Evolutionary conservation across 2,113 vertebrate species (phyloP), one percentile per base, ranked within the genome.

Genomic region (Halichoerus grypus): DNA sequence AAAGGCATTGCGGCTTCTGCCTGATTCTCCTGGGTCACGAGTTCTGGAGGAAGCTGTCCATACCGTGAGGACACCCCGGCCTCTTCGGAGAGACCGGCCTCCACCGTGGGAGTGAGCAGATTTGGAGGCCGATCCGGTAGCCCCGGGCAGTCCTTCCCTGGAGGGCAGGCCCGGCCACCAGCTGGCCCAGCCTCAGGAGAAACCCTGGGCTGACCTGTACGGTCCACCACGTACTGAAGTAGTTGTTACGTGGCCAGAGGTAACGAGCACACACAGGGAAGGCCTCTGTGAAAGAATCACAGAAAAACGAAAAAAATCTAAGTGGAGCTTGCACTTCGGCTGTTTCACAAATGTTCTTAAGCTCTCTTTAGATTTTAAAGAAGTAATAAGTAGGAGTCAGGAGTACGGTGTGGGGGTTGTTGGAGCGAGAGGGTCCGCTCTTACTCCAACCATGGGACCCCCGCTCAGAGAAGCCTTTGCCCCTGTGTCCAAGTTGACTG

Each of bases 91-190:
- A 53, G 5, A 21, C 61, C 87, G 39, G 61, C 16, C 39, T 49
- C 2, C 8, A 5, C 7, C 21, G 2, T 0, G 0, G 1, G 83
- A 22, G 24, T 0, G 18, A 80, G 55, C 46, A 1, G 18, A 0
- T 42, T 4, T 39, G 31, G n/a, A 42, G 36, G 76, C 0, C 0
- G 53, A 4, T 22, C 10, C 22, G 9, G 63, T 11, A 14, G 57
- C 31, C 18, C 18, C 0, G 6, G 24, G 28, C 16, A 0, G 6
- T 7, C 21, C 51, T 77, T 8, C 4, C 5, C 46, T 1, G 0
- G 9, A 24, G 42, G 51, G n/a, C 26, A 33, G 59, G 65, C 36
- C 72, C 2, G 16, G 28, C 39, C 0, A 2, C 46, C 33, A 0
- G 4, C 14, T 2, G n/a, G 39, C 8, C 15, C 24, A 63, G 53